These are phyloP conservation scores for Cyanoramphus novaezelandiae DNA, from an alignment of 2,113 vertebrate species.

Conservation along the genomic window DNA sequence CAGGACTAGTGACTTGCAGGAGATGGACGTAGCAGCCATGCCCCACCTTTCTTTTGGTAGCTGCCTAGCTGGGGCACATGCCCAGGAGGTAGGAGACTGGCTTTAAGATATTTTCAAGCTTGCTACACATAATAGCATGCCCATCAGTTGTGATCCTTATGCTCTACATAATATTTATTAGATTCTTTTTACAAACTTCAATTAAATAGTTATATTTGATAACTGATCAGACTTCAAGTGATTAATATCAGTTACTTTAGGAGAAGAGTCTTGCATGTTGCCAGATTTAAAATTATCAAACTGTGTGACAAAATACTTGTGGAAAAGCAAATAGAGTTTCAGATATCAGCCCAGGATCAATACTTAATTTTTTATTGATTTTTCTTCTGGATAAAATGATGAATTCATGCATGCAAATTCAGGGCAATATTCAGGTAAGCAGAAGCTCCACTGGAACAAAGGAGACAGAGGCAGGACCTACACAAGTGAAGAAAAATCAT, in stretches of 20 bases:
- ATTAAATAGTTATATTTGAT: not conserved
- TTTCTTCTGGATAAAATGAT: not conserved
- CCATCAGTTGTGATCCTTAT: not conserved
- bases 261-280: not conserved
- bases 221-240: not conserved
- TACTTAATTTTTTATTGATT: not conserved
- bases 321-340: not conserved
- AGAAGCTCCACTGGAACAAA: not conserved
- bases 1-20: not conserved
- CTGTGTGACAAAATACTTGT: not conserved
- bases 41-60: not conserved
- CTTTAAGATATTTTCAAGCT: not conserved
- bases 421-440: not conserved
- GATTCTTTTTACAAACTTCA: not conserved
- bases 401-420: not conserved
- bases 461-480: not conserved
- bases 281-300: not conserved
- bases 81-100: not conserved
- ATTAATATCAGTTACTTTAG: not conserved
- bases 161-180: not conserved
- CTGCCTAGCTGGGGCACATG: not conserved
- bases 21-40: not conserved
- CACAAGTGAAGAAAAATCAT: not conserved
- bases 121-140: not conserved
- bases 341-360: accelerated